A percentile compares a stretch with the other conserved stretches of the same genome.
Evolutionary conservation across 2,797 vertebrate genomes (phyloP).

Genomic region (Epinephelus awoara): DNA sequence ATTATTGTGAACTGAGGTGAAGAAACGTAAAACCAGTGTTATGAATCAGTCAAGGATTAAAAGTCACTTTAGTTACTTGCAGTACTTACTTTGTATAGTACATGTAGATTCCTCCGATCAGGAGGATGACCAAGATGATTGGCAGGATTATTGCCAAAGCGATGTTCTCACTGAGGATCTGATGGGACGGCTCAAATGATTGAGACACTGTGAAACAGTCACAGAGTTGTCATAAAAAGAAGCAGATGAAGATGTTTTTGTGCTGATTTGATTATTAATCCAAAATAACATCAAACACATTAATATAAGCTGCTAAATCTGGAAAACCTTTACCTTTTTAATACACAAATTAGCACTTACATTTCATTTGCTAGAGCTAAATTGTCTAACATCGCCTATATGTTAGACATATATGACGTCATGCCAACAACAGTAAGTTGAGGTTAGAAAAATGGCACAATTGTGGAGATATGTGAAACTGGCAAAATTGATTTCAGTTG

Average conservation of each 20-base stretch:
- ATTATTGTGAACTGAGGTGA: background rate
- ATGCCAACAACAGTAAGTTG: too few species aligned
- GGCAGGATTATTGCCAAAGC: slow-evolving; percentile 94
- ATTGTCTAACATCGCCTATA: too few species aligned
- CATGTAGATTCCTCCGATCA: slow-evolving; percentile 95
- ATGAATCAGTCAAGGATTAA: background rate
- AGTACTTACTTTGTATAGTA: slow-evolving; percentile 93
- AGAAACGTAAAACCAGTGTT: background rate
- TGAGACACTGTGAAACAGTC: slow-evolving; percentile 86
- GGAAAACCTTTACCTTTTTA: background rate
- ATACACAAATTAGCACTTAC: too few species aligned
- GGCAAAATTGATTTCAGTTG: too few species aligned
- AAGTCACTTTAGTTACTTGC: background rate
- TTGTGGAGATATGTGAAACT: too few species aligned
- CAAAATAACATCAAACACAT: background rate
- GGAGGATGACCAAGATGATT: slow-evolving; percentile 92
- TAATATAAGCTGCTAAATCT: background rate
- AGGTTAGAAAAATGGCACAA: too few species aligned
- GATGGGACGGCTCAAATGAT: slow-evolving; percentile 92
- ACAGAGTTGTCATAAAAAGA: background rate
- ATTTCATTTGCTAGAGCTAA: too few species aligned
- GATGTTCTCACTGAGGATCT: slow-evolving; percentile 94
- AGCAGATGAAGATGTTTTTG: background rate
- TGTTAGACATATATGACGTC: too few species aligned
- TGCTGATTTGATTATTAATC: background rate